Base-by-base conservation (phyloP, 2,797 vertebrate species). In the Ceyx erithaca region DNA sequence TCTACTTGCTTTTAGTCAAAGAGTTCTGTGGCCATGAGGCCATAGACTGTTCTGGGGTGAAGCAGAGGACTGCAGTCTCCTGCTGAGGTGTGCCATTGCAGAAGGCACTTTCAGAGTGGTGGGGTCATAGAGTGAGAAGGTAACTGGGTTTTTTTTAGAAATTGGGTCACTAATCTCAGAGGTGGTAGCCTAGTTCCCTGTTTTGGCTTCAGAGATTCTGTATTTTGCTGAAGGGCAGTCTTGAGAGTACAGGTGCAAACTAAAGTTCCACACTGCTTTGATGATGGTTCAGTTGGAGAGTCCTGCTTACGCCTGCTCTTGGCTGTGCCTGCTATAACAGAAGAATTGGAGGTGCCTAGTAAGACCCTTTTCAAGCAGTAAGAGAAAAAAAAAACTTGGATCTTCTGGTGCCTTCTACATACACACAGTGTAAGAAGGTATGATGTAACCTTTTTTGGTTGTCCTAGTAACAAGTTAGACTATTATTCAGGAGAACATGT, bases 401-500 rank as follows among this genome's bases (percentile, higher is more conserved):
- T 84, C n/a, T 84, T 76, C 48, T 84, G 70, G 30, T 59, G 66
- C 45, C 48, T 68, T 55, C 78, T 89, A n/a, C 52, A 35, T 43
- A 40, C 19, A 26, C 22, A 28, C 6, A 51, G 52, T 14, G 14
- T 61, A 76, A 86, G 67, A 81, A 52, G 64, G 57, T 91, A 88
- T 85, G 80, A 93, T 90, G 57, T 86, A 90, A 88, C 86, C 62
- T 85, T 89, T 80, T 79, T 19, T 77, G 62, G 88, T 93, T 95
- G 92, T 94, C 90, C 61, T 85, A 82, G 94, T 81, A 92, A 94
- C 83, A 86, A 76, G 71, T 92, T 76, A 85, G 64, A 64, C 85
- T 86, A 64, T 86, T 87, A 63, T 48, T 92, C 35, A 52, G 18
- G 63, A 57, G 35, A 81, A 52, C 3, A 4, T 28, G 37, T 59